These are phyloP conservation scores for Drosophila demipolita DNA, from an alignment of 2,888 invertebrate genomes.

Conservation along the genomic window DNA sequence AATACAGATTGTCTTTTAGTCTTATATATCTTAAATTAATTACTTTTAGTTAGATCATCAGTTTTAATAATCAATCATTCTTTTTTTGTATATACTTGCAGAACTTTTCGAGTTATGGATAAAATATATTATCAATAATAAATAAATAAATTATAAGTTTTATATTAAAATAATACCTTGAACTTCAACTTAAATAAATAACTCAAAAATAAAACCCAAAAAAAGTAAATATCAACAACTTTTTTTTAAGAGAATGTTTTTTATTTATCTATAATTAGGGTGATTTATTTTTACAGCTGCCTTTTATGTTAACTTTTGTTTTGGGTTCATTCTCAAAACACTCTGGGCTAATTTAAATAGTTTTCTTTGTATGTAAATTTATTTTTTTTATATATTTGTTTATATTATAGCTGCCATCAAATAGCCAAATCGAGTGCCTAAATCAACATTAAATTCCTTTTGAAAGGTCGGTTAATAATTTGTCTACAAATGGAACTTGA, in stretches of 20 bases:
- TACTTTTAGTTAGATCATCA: not conserved
- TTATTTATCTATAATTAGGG: conserved; percentile 4
- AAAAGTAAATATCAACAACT: not conserved
- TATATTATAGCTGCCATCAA: conserved; percentile 4
- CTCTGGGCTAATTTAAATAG: not conserved
- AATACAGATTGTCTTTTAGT: not conserved
- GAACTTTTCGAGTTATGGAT: too few species aligned
- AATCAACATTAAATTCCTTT: conserved; percentile 35
- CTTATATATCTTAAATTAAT: not conserved
- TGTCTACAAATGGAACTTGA: conserved; percentile 31
- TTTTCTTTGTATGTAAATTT: not conserved
- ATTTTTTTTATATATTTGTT: conserved; percentile 18
- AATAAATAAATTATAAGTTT: not conserved
- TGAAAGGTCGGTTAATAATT: conserved; percentile 36
- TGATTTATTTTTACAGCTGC: not conserved
- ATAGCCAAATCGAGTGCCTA: conserved; percentile 14
- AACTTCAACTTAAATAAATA: not conserved
- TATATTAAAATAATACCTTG: not conserved
- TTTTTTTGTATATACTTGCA: too few species aligned
- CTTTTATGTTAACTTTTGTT: not conserved
- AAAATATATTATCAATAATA: too few species aligned
- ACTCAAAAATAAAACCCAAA: not conserved
- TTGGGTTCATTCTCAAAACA: not conserved
- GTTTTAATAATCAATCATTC: too few species aligned
- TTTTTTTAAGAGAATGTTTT: not conserved